phyloP scores from a whole-genome alignment of 2,113 vertebrate species.

The Tachuris rubrigastra region DNA sequence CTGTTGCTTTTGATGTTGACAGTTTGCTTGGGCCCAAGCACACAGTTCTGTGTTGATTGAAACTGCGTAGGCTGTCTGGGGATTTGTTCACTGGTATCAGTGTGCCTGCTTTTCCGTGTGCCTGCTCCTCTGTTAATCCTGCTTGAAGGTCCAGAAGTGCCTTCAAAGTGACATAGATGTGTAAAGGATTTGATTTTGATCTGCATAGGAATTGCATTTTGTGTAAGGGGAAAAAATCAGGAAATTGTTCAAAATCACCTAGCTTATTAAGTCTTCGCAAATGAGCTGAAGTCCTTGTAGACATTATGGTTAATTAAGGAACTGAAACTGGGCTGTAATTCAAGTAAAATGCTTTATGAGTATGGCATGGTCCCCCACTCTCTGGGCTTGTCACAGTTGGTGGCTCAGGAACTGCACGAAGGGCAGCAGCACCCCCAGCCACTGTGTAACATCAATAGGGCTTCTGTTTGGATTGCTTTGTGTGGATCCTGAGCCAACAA shows the following conservation, averaged over 20 bases:
- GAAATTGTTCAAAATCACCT: background rate
- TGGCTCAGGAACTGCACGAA: background rate
- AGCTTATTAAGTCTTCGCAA: background rate
- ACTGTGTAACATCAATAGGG: background rate
- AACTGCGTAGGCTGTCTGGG: background rate
- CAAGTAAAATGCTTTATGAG: background rate
- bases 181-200: background rate
- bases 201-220: rapidly evolving
- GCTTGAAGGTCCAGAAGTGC: background rate
- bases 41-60: background rate
- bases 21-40: background rate
- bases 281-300: background rate
- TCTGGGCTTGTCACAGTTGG: background rate
- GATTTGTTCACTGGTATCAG: background rate
- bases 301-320: background rate
- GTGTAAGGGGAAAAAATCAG: background rate
- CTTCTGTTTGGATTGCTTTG: background rate
- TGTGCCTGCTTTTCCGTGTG: background rate
- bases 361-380: background rate
- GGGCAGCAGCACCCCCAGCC: background rate
- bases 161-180: background rate
- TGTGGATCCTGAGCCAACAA: background rate
- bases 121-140: background rate
- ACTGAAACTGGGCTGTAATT: background rate
- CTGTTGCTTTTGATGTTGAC: background rate